phyloP scores from a whole-genome alignment of 2,113 vertebrate genomes.

The Cepphus grylle region DNA sequence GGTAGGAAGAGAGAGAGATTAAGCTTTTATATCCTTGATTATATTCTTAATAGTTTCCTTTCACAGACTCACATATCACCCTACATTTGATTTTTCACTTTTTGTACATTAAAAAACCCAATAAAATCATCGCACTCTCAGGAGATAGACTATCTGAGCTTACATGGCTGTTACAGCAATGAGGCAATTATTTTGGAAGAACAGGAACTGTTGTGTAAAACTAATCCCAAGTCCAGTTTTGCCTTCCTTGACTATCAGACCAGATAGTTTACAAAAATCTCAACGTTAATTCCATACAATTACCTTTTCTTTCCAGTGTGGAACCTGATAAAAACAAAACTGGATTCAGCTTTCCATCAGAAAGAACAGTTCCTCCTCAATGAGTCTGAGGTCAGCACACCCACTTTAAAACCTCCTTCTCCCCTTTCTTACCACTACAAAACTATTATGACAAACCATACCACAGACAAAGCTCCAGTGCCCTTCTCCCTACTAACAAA shows the following conservation, averaged over 20 bases:
- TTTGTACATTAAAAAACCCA: neutral
- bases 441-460: rapidly evolving
- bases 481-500: neutral
- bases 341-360: neutral
- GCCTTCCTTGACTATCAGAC: neutral
- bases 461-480: neutral
- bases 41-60: neutral
- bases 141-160: neutral
- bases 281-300: neutral
- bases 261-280: neutral
- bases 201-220: neutral
- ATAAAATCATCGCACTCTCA: neutral
- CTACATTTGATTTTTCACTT: neutral
- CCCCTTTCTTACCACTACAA: neutral
- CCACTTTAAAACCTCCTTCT: neutral
- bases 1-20: neutral
- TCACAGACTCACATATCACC: neutral
- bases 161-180: neutral
- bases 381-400: neutral
- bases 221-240: neutral
- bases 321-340: neutral
- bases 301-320: neutral
- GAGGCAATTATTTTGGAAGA: neutral
- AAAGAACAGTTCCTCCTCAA: neutral
- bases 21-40: neutral